These are phyloP conservation scores for Lithosia quadra DNA, from an alignment of 2,888 invertebrate species.

Conservation along the genomic window DNA sequence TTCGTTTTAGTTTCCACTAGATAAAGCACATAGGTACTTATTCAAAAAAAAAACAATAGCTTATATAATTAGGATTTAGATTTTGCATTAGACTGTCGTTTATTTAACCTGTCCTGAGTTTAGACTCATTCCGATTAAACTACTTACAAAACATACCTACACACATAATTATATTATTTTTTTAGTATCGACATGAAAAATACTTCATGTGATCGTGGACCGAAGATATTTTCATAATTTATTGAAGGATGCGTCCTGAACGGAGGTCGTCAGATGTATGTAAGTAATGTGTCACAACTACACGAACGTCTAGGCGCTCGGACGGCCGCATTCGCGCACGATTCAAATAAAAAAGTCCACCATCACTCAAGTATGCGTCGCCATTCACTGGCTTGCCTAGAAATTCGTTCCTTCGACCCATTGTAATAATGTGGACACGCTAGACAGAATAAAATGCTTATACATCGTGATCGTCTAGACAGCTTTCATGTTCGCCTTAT, in stretches of 20 bases:
- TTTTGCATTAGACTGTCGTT: background rate
- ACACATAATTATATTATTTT: background rate
- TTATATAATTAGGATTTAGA: background rate
- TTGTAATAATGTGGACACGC: conserved; percentile 66
- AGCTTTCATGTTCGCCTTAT: conserved; percentile 27
- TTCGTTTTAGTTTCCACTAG: background rate
- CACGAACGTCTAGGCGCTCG: conserved; percentile 55
- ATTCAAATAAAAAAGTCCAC: conserved; percentile 87
- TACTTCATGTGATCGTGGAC: conserved; percentile 41
- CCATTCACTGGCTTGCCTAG: conserved; percentile 83
- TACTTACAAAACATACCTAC: background rate
- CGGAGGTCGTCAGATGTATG: conserved; percentile 46
- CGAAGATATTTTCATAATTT: conserved; percentile 49
- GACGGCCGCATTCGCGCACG: conserved; percentile 84
- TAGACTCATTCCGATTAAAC: background rate
- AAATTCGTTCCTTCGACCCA: conserved; percentile 73
- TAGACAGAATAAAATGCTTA: conserved; percentile 38
- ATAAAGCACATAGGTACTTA: too few species aligned
- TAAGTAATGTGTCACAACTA: conserved; percentile 64
- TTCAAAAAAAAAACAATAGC: too few species aligned
- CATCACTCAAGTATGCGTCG: conserved; percentile 86
- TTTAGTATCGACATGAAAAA: conserved; percentile 25
- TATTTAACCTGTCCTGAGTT: background rate
- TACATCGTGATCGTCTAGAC: conserved; percentile 36
- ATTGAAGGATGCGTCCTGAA: conserved; percentile 52